A percentile compares a stretch with the other conserved stretches of the same genome.
Conservation (phyloP, 2,888 invertebrate genomes). For the Stegana nigrithorax region DNA sequence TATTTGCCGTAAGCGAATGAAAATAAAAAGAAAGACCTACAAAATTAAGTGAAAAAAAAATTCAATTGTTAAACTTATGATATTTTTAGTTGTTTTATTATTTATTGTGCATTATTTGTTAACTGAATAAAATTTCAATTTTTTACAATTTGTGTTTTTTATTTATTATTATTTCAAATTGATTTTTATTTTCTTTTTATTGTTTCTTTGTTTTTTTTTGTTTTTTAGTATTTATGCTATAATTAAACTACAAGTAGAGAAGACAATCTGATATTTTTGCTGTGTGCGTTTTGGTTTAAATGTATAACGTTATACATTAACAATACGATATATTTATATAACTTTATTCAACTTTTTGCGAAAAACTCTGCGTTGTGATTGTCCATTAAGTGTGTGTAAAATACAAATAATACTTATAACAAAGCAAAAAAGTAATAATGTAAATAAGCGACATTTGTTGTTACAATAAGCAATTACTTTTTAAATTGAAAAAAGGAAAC, state of each 20-base stretch:
- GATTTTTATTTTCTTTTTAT: constrained; percentile 7
- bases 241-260: constrained; percentile 38
- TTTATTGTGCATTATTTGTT: constrained; percentile 37
- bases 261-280: constrained; percentile 51
- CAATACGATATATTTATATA: constrained; percentile 22
- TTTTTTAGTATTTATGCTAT: constrained; percentile 9
- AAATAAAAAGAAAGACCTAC: too few species aligned
- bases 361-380: constrained; percentile 67
- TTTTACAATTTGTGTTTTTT: constrained; percentile 50
- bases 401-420: background rate
- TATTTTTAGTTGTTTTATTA: constrained; percentile 43
- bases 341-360: constrained; percentile 46
- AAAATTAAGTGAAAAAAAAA: too few species aligned
- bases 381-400: constrained; percentile 52
- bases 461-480: background rate
- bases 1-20: too few species aligned
- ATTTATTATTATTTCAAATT: constrained; percentile 21
- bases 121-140: too few species aligned
- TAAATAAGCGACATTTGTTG: background rate
- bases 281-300: constrained; percentile 26
- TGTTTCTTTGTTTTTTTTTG: constrained; percentile 12
- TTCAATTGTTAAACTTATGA: constrained; percentile 31
- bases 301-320: background rate
- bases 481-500: background rate
- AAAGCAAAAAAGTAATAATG: background rate